Base-by-base conservation (phyloP, 2,113 vertebrate species). In the Alaudala cheleensis region DNA sequence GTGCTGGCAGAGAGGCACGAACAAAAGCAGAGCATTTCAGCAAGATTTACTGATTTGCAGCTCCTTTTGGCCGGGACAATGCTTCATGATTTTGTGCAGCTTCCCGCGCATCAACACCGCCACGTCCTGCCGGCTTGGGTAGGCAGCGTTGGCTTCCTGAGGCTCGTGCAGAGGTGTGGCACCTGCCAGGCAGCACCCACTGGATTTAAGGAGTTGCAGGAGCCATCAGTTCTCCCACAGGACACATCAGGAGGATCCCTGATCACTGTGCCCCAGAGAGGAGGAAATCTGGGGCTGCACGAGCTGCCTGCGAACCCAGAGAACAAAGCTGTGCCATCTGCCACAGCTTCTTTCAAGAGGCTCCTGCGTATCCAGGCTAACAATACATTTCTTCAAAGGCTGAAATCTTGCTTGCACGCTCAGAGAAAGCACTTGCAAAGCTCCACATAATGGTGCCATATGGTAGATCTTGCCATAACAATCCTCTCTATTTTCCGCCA, bases 321-420 rank as follows among this genome's bases (percentile, higher is more conserved):
- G 85, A 96, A 93, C 94, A 97, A 97, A 96, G 95, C 92, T 88
- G 90, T 92, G 92, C 94, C 93, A 97, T 96, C 93, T 97, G 95
- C 92, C 93, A 42, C 47, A 12, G 82, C 95, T 86, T 92, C 94
- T 97, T 95, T 96, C 90, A 94, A 83, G 88, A 86, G 81, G 81
- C 81, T 93, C 50, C 93, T 93, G 62, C 29, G 0, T 77, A 64
- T 93, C 85, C 74, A 73, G 56, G 58, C 93, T 96, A 92, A 95
- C 93, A 94, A 96, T 96, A 24, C 77, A 0, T 84, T 92, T 93
- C 92, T 95, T 92, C 95, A 94, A 82, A 92, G 94, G 90, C 89
- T 78, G 37, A 88, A 93, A 80, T 93, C 95, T 95, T 91, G 79
- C 93, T 94, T 80, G 73, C 71, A 80, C 0, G 7, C 95, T 92